Base-by-base conservation (phyloP, 2,113 vertebrate genomes). In the Lophotis ruficrista region DNA sequence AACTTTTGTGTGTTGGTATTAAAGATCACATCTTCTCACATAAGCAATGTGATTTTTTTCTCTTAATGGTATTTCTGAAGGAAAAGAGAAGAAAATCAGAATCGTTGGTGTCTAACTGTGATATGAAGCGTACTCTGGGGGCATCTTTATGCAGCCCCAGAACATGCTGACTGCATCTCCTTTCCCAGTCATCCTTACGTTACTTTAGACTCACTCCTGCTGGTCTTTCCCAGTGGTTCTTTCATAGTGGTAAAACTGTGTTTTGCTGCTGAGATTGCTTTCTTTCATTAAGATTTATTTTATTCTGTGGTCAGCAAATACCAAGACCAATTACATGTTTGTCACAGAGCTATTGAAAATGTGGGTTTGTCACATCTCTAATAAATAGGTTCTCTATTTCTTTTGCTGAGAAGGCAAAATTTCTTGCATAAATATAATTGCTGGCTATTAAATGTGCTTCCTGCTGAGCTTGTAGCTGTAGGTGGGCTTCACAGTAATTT, bases 401-500 rank as follows among this genome's bases (percentile, higher is more conserved):
- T 90, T 97, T 84, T 92, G 96, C 96, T 96, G 94, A 95, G 89
- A 72, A 78, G 25, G 95, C 96, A 93, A 71, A 87, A 93, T 87
- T 93, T 95, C 88, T 92, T 91, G 77, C 77, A 61, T 93, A 93
- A 96, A 89, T 95, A 41, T 84, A 95, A 94, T 94, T 90, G 72
- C 86, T 81, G 54, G 53, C 95, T 93, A 90, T 96, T 97, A 96
- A 96, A 81, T 68, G 83, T 81, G 85, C 60, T 96, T 97, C 93
- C 93, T 90, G 90, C 92, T 92, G 94, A 89, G 93, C 84, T 72
- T 87, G 79, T 94, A 96, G 93, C 95, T 93, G 93, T 96, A 93
- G 95, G 94, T 96, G 96, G 96, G 90, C 96, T 96, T 95, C 95
- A 79, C 83, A 92, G 90, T 78, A 95, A 95, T 97, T 96, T 96